These are phyloP conservation scores for Drosophila navojoa DNA, from an alignment of 1,140 invertebrate genomes.

Conservation along the genomic window DNA sequence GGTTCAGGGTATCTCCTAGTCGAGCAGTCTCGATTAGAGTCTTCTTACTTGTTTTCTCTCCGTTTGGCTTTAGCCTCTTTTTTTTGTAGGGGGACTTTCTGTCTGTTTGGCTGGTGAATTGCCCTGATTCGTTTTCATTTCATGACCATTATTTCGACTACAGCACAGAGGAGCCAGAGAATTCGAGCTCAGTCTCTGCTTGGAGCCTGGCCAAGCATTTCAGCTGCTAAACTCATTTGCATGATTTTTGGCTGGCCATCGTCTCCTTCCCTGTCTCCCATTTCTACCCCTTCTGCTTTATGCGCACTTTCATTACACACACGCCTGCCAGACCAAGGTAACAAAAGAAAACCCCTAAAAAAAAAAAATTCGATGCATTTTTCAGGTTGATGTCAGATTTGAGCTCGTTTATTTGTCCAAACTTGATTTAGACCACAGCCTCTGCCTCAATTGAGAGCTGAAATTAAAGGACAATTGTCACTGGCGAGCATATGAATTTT, in stretches of 20 bases:
- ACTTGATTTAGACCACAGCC: slow-evolving; percentile 11
- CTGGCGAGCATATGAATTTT: background rate
- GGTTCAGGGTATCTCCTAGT: too few relatives aligned
- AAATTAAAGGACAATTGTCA: background rate
- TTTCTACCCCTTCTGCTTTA: background rate
- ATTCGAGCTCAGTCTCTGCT: slow-evolving; percentile 8
- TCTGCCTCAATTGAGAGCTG: background rate
- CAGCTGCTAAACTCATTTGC: slow-evolving; percentile 71
- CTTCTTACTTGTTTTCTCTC: too few relatives aligned
- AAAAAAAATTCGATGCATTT: slow-evolving; percentile 14
- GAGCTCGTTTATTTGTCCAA: slow-evolving; percentile 19
- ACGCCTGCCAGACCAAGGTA: slow-evolving; percentile 8
- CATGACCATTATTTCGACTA: slow-evolving; percentile 63
- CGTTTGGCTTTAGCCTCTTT: background rate
- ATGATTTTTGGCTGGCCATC: slow-evolving; percentile 56
- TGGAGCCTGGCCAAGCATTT: slow-evolving; percentile 37
- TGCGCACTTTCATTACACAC: slow-evolving; percentile 42
- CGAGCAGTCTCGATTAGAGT: too few relatives aligned
- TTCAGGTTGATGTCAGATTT: slow-evolving; percentile 7
- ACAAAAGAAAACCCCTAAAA: slow-evolving; percentile 2
- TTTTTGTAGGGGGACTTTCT: background rate
- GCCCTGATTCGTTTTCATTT: slow-evolving; percentile 64
- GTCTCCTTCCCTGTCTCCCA: too few relatives aligned
- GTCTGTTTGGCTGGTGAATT: slow-evolving; percentile 42
- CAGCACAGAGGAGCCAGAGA: slow-evolving; percentile 13